phyloP scores from a whole-genome alignment of 2,113 vertebrate genomes.

The Thermophis baileyi region DNA sequence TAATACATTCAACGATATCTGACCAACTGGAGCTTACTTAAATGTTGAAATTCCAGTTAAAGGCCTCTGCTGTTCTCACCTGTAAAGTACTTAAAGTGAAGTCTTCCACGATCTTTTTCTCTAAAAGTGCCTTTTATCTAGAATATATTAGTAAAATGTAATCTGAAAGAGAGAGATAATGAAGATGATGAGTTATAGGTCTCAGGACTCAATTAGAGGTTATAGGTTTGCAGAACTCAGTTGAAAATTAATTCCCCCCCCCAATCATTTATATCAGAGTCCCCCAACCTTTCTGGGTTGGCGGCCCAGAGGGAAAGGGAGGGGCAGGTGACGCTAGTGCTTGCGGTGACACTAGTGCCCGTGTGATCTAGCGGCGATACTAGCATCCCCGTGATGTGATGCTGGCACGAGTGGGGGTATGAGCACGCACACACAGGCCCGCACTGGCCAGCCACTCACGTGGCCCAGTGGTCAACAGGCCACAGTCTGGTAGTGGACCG shows the following conservation, averaged over 20 bases:
- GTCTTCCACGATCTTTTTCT: neutral
- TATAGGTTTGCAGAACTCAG: neutral
- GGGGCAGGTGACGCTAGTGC: no score
- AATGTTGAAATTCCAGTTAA: neutral
- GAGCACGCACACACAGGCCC: no score
- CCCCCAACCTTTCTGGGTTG: no score
- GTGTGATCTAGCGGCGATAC: no score
- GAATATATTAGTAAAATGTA: neutral
- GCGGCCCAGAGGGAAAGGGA: no score
- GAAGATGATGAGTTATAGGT: neutral
- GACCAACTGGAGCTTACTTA: neutral
- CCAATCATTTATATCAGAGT: neutral
- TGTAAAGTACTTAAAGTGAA: neutral
- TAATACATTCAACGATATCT: neutral
- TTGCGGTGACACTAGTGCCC: no score
- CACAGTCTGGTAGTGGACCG: no score
- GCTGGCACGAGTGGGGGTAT: no score
- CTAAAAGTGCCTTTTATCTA: neutral
- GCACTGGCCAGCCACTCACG: no score
- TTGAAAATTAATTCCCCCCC: neutral
- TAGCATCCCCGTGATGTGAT: no score
- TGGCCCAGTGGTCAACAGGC: no score
- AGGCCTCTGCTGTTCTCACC: neutral
- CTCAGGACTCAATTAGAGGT: neutral
- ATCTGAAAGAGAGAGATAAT: neutral